These are phyloP conservation scores for Engystomops pustulosus DNA, from an alignment of 2,113 vertebrate species.

Conservation along the genomic window DNA sequence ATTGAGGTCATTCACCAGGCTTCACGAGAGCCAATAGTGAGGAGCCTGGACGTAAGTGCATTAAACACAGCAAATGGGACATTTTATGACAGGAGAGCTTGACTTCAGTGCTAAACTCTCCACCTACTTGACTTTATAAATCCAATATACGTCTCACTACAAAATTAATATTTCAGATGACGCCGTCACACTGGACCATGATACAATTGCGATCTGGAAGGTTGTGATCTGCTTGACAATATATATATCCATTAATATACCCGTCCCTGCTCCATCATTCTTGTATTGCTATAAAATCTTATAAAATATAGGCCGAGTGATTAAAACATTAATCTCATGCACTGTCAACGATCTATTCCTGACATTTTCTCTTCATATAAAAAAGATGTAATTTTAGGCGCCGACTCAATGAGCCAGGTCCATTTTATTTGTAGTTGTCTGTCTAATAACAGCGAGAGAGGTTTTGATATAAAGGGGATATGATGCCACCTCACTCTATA, in stretches of 20 bases:
- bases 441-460: slow-evolving; percentile 26
- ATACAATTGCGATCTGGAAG: no score
- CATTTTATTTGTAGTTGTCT: slow-evolving; percentile 40
- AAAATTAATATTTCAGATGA: no score
- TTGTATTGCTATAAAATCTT: slow-evolving; percentile 11
- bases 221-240: no score
- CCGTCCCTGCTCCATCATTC: background rate
- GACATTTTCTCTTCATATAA: slow-evolving; percentile 4
- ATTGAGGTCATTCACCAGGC: no score
- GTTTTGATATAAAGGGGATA: slow-evolving; percentile 32
- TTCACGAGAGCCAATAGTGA: no score
- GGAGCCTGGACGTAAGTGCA: no score
- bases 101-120: no score
- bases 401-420: background rate
- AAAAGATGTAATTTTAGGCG: slow-evolving; percentile 18
- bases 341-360: background rate
- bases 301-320: slow-evolving; percentile 10
- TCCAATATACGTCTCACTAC: no score
- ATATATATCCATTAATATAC: background rate
- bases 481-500: slow-evolving; percentile 39
- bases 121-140: no score
- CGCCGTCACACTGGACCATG: no score
- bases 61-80: no score
- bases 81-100: no score
- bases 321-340: slow-evolving; percentile 23